Base-by-base conservation (phyloP, 2,113 vertebrate genomes). In the Erythrocebus patas region DNA sequence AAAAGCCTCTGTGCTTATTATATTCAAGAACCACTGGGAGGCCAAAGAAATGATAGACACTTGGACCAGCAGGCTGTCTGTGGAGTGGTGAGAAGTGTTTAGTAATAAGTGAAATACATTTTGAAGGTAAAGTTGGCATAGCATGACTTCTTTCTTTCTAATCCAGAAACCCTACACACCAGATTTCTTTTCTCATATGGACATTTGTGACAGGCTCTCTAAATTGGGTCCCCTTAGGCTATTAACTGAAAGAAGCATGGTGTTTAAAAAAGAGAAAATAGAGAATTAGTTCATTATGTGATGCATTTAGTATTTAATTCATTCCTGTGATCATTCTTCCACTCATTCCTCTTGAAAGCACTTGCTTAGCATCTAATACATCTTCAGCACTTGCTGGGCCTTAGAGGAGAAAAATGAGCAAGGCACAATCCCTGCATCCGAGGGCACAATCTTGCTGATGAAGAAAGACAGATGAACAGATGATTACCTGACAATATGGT, bases 1-100 rank as follows among this genome's bases (percentile, higher is more conserved):
- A 45, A 20, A 48, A 79, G 23, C 2, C 38, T n/a, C 0, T 0
- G 0, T 40, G 35, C 55, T 52, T 25, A 1, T 40, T 30, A 2
- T 0, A 0, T 2, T 16, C 18, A 7, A 43, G 78, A 20, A 27
- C 2, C 11, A 16, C 1, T 0, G 6, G 17, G 27, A 50, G 22
- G 10, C 22, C 66, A 6, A 8, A 35, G 17, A 59, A 23, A 3
- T 8, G 48, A 8, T 0, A 25, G 79, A 66, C 16, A 48, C 45
- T 70, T 27, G 72, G 23, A 48, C 64, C 55, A 50, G 11, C 5
- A 7, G 7, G 48, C 64, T 52, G 3, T 1, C 66, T 32, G 2
- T 4, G 55, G 30, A 78, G 57, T 5, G 38, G 30, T 6, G 38
- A 72, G 40, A 64, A 48, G 88, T 14, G 3, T 23, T 83, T 6